These are phyloP conservation scores for Ochotona princeps DNA, from an alignment of 2,113 vertebrate genomes.

Conservation along the genomic window DNA sequence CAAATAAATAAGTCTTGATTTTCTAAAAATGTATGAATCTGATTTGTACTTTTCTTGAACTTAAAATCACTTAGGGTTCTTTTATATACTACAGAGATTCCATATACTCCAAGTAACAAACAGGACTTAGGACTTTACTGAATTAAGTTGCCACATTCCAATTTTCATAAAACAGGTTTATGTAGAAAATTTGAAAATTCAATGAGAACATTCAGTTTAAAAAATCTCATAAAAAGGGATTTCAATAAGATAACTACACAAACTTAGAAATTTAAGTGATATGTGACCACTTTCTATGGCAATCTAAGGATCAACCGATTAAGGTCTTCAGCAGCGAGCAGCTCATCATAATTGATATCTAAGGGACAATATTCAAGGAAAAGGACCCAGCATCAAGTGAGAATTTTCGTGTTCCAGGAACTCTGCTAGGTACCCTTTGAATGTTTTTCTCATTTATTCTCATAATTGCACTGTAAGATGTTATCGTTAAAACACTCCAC, in stretches of 20 bases:
- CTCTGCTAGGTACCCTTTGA: background rate
- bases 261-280: background rate
- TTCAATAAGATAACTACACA: background rate
- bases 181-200: background rate
- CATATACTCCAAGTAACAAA: background rate
- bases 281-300: background rate
- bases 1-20: too few relatives aligned
- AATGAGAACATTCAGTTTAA: background rate
- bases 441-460: background rate
- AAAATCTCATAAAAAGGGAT: background rate
- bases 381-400: background rate
- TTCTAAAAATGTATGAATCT: too few relatives aligned
- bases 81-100: background rate
- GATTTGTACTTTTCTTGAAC: background rate
- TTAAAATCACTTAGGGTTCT: background rate
- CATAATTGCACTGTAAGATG: background rate
- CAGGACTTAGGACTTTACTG: background rate
- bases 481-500: background rate
- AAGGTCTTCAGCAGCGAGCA: background rate
- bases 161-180: background rate
- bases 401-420: background rate
- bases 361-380: background rate
- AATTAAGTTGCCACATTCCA: background rate
- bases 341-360: background rate
- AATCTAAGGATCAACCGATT: background rate